These are phyloP conservation scores for Pandemis cinnamomeana DNA, from an alignment of 2,888 invertebrate species.

Conservation along the genomic window DNA sequence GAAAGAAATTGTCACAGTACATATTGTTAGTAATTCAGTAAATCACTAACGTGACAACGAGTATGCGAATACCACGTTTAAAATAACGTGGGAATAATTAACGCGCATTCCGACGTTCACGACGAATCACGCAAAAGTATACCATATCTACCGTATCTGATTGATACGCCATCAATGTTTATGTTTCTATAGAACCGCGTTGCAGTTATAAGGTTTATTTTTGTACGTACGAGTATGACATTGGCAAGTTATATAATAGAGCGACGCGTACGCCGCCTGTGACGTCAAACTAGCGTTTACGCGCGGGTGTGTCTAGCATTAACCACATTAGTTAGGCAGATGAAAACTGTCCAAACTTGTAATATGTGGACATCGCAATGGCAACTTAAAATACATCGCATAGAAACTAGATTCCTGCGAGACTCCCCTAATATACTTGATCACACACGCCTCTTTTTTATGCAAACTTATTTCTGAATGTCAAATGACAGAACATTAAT, in stretches of 20 bases:
- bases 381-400: background rate
- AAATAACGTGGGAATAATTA: conserved; percentile 7
- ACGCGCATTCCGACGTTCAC: background rate
- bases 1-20: no score
- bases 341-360: no score
- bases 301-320: conserved; percentile 22
- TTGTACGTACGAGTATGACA: background rate
- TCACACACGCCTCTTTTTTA: conserved; percentile 7
- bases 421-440: background rate
- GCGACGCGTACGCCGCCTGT: background rate
- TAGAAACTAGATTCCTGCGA: background rate
- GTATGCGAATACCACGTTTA: background rate
- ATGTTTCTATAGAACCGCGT: background rate
- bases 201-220: conserved; percentile 2
- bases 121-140: background rate
- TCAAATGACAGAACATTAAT: background rate
- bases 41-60: background rate
- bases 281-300: conserved; percentile 10
- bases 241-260: conserved; percentile 5
- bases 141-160: background rate
- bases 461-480: conserved; percentile 8
- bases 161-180: background rate
- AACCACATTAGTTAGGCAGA: background rate
- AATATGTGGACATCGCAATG: background rate
- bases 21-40: background rate